Base-by-base conservation (phyloP, 2,113 vertebrate species). In the Cynoglossus semilaevis region DNA sequence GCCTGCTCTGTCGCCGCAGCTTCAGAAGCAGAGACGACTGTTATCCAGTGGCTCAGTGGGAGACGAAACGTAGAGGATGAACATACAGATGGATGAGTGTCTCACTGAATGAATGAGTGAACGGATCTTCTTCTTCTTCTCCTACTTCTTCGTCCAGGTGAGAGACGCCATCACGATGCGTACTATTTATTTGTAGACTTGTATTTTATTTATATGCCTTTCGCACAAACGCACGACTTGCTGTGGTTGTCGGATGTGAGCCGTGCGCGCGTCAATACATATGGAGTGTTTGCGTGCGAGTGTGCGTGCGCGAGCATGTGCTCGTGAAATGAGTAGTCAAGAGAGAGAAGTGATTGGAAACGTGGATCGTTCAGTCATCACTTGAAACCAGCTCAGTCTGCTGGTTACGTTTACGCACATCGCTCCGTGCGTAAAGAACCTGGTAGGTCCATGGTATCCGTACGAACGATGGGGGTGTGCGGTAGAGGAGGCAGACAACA, bases 21-120 rank as follows among this genome's bases (percentile, higher is more conserved):
- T 72, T 51, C 36, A 58, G 57, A 70, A 57, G 61, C 63, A 62
- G 38, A 66, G 56, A 67, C 2, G 29, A 51, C 15, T 51, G 54
- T 52, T 69, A 74, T 76, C 83, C 67, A 51, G 71, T 63, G 51
- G 67, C 73, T 76, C 80, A 61, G 71, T 62, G 77, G 78, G 61
- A 45, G 47, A 76, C 36, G 3, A 60, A 56, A 14, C 76, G 69
- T 63, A 74, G 55, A 42, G 63, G 46, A 79, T 76, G 80, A 76
- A 43, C 76, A 59, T 52, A 77, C 9, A 43, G 77, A 72, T 15
- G 64, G 58, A 70, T 67, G 62, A 67, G 43, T 45, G 43, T 15
- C 44, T 66, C 35, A 52, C 43, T 58, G 64, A 56, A 45, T 77
- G 76, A 83, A 57, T 76, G 74, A 81, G 76, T 76, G 67, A 80